These are phyloP conservation scores for Caenorhabditis wallacei DNA, from an alignment of 2,888 invertebrate genomes.

Conservation along the genomic window DNA sequence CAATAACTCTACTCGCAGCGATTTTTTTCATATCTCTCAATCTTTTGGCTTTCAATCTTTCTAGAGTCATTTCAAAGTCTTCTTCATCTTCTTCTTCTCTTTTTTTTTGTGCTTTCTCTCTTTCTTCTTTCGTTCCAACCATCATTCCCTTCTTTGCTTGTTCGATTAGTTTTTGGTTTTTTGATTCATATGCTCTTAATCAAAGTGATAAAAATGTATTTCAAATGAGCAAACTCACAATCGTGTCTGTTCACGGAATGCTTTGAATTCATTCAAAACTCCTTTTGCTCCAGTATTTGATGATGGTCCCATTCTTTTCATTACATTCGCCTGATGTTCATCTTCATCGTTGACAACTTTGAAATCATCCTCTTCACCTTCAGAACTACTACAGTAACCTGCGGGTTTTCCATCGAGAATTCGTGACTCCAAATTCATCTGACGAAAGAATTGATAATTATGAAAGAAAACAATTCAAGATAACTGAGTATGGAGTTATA, in stretches of 20 bases:
- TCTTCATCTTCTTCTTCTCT: conserved; percentile 66
- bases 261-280: conserved; percentile 70
- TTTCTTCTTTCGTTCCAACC: conserved; percentile 64
- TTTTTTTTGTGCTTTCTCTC: conserved; percentile 62
- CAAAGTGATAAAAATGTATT: background rate
- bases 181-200: conserved; percentile 52
- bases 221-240: conserved; percentile 29
- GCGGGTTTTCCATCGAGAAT: conserved; percentile 79
- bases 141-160: conserved; percentile 71
- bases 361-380: conserved; percentile 79
- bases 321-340: conserved; percentile 72
- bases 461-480: too few species aligned
- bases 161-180: conserved; percentile 55
- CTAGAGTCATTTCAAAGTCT: conserved; percentile 76
- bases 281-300: conserved; percentile 75
- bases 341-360: conserved; percentile 73
- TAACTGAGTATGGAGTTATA: background rate
- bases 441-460: background rate
- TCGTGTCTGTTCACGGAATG: conserved; percentile 64
- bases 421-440: conserved; percentile 76
- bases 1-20: conserved; percentile 72
- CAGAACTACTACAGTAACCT: conserved; percentile 82
- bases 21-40: conserved; percentile 73
- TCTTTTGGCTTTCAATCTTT: conserved; percentile 72
- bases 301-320: conserved; percentile 61